A percentile compares a stretch with the other conserved stretches of the same genome.
Evolutionary conservation across 2,888 invertebrate genomes (phyloP).

Genomic region (Hydrotaea diabolus): DNA sequence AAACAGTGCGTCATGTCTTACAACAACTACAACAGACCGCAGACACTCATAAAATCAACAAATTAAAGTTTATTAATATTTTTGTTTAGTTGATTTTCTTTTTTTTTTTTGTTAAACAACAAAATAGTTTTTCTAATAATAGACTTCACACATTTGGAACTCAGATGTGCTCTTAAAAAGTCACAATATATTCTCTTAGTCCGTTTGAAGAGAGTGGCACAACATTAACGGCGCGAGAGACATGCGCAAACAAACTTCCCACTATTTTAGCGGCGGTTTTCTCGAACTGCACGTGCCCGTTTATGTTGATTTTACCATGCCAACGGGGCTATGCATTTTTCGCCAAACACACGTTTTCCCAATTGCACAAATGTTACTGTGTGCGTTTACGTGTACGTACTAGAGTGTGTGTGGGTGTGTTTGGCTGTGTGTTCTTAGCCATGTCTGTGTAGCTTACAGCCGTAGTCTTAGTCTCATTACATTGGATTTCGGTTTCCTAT

Average conservation of each 20-base stretch:
- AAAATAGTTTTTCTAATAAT: background rate
- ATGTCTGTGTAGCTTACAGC: constrained; percentile 34
- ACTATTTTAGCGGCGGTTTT: background rate
- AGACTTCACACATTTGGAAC: background rate
- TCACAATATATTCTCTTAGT: background rate
- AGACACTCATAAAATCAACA: background rate
- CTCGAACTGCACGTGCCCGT: constrained; percentile 15
- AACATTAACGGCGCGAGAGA: background rate
- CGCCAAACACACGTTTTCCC: background rate
- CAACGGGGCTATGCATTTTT: background rate
- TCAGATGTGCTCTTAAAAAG: background rate
- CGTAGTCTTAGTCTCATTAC: background rate
- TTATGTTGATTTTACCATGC: background rate
- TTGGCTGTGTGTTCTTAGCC: background rate
- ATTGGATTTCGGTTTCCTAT: background rate
- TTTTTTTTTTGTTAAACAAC: background rate
- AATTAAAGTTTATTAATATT: constrained; percentile 18
- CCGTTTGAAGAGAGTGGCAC: background rate
- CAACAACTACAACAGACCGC: too few relatives aligned
- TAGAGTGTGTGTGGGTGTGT: background rate
- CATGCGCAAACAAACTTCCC: constrained; percentile 20
- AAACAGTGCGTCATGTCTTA: too few relatives aligned
- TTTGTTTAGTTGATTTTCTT: constrained; percentile 7
- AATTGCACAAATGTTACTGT: background rate
- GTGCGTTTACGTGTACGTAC: constrained; percentile 23